phyloP scores from a whole-genome alignment of 1,140 invertebrate genomes.

The Drosophila mojavensis region DNA sequence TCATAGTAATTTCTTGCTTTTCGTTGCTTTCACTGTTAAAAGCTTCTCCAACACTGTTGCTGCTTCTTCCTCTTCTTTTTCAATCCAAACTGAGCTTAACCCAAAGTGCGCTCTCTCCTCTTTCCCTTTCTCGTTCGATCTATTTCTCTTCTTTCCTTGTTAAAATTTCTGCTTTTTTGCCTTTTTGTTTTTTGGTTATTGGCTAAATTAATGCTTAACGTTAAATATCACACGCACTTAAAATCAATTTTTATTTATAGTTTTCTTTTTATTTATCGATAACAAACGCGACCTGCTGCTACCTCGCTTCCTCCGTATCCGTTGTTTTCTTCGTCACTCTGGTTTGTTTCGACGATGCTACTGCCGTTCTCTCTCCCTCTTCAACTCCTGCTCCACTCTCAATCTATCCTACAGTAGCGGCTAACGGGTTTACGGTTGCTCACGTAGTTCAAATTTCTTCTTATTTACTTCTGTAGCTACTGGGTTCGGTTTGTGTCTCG shows the following conservation, averaged over 20 bases:
- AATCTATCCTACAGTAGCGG: slow-evolving; percentile 18
- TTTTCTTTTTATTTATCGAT: slow-evolving; percentile 63
- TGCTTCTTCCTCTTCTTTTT: slow-evolving; percentile 1
- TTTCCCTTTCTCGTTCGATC: slow-evolving; percentile 10
- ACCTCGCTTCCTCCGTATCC: slow-evolving; percentile 28
- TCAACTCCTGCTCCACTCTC: slow-evolving; percentile 7
- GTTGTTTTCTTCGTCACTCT: slow-evolving; percentile 41
- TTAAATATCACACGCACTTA: slow-evolving; percentile 84
- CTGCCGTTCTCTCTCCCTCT: background rate
- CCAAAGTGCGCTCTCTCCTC: slow-evolving; percentile 16
- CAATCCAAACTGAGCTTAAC: slow-evolving; percentile 27
- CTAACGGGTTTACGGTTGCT: slow-evolving; percentile 39
- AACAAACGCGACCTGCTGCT: slow-evolving; percentile 64
- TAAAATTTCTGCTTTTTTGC: slow-evolving; percentile 76
- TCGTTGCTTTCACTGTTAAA: slow-evolving; percentile 54
- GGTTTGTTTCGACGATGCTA: slow-evolving; percentile 15
- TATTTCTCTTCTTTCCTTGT: slow-evolving; percentile 24
- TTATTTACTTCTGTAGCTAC: slow-evolving; percentile 27
- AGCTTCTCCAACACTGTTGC: slow-evolving; percentile 23
- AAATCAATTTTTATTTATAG: slow-evolving; percentile 74
- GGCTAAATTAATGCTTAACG: slow-evolving; percentile 82
- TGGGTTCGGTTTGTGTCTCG: slow-evolving; percentile 57
- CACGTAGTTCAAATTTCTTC: slow-evolving; percentile 49
- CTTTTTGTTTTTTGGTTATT: slow-evolving; percentile 78
- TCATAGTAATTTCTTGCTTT: slow-evolving; percentile 78